Evolutionary conservation across 1,140 invertebrate genomes (phyloP).

Genomic region (Bombus vancouverensis): DNA sequence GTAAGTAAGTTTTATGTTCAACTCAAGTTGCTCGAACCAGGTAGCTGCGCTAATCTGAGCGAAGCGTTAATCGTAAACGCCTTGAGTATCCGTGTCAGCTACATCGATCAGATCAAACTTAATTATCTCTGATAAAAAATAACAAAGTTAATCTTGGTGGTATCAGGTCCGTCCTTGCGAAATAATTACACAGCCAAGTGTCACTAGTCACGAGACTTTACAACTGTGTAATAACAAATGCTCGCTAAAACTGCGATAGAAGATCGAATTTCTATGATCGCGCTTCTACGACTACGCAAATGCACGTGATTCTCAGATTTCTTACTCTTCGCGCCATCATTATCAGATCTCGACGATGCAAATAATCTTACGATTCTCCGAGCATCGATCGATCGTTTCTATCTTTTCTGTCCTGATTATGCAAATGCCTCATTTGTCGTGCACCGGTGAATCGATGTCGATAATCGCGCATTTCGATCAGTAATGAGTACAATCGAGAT

Average conservation of each 20-base stretch:
- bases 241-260: neutral
- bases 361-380: neutral
- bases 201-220: neutral
- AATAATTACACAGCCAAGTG: neutral
- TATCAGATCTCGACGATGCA: neutral
- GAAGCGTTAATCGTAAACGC: neutral
- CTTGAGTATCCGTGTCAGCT: neutral
- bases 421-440: constrained; percentile 2
- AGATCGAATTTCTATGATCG: constrained; percentile 21
- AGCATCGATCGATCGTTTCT: neutral
- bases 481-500: constrained; percentile 66
- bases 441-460: neutral
- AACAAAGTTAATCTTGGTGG: neutral
- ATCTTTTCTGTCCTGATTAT: neutral
- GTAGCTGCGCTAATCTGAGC: neutral
- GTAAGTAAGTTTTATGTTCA: neutral
- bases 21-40: too few relatives aligned
- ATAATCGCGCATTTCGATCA: constrained; percentile 43
- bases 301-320: neutral
- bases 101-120: neutral
- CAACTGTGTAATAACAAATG: neutral
- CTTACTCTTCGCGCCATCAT: neutral
- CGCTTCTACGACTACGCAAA: neutral
- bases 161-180: neutral
- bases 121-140: neutral